Evolutionary conservation across 2,888 invertebrate species (phyloP).

Genomic region (Zygogramma bicolorata): DNA sequence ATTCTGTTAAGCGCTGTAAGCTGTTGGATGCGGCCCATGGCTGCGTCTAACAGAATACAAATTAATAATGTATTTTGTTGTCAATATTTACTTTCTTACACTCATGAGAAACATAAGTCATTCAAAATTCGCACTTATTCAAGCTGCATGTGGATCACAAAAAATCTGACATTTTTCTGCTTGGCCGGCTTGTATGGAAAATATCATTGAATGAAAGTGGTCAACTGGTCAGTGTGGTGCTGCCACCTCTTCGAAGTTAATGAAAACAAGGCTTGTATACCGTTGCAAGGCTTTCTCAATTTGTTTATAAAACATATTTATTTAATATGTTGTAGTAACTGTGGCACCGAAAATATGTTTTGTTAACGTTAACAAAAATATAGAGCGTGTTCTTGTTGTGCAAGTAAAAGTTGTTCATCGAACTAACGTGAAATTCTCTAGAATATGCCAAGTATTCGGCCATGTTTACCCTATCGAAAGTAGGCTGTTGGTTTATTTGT

Average conservation of each 20-base stretch:
- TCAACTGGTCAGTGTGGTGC: too few relatives aligned
- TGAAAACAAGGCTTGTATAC: neutral
- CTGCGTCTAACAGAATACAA: too few relatives aligned
- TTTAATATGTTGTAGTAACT: neutral
- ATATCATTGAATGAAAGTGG: too few relatives aligned
- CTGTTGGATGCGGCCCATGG: too few relatives aligned
- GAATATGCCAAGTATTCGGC: constrained; percentile 51
- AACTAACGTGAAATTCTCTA: neutral
- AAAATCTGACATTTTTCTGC: too few relatives aligned
- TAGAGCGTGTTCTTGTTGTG: neutral
- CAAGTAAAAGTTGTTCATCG: neutral
- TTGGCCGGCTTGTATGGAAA: too few relatives aligned
- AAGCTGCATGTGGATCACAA: too few relatives aligned
- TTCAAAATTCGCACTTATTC: too few relatives aligned
- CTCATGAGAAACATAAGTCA: too few relatives aligned
- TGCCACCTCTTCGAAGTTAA: neutral
- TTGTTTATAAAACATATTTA: constrained; percentile 19
- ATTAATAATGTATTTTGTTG: too few relatives aligned
- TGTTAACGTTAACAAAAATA: constrained; percentile 12
- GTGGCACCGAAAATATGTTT: neutral
- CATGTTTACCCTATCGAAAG: constrained; percentile 66
- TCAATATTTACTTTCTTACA: too few relatives aligned
- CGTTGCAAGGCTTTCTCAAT: neutral
- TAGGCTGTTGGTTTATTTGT: constrained; percentile 62
- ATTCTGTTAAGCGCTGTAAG: too few relatives aligned